Evolutionary conservation across 2,113 vertebrate species (phyloP).

Genomic region (Petrocephalus zakoni): DNA sequence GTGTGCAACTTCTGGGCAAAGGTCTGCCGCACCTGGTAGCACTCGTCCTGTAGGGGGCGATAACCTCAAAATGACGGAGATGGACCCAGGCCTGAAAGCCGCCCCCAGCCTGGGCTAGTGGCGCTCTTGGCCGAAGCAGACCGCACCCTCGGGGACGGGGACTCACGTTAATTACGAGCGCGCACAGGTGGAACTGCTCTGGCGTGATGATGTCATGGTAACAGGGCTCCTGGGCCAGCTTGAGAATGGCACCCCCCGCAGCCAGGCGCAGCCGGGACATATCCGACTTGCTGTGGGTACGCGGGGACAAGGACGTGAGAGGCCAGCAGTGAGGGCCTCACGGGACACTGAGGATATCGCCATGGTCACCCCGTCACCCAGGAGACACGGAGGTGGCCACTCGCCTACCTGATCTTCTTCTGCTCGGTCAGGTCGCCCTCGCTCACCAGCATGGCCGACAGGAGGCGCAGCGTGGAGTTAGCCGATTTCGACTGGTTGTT

Average conservation of each 20-base stretch:
- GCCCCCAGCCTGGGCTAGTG: not conserved
- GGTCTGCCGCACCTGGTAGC: constrained; percentile 97
- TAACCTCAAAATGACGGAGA: not conserved
- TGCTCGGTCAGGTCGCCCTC: constrained; percentile 98
- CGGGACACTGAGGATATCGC: not conserved
- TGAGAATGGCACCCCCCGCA: constrained; percentile 96
- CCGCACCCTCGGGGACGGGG: not conserved
- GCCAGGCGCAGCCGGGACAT: constrained; percentile 97
- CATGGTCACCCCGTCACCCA: not conserved
- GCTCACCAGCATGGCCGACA: constrained; percentile 95
- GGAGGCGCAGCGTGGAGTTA: constrained; percentile 90
- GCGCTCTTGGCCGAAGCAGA: not conserved
- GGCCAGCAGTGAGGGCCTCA: not conserved
- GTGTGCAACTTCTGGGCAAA: constrained; percentile 97
- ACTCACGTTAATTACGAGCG: constrained; percentile 96
- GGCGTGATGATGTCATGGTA: constrained; percentile 99
- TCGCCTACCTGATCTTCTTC: constrained; percentile 86
- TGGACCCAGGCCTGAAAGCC: not conserved
- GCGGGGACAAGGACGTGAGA: constrained; percentile 18
- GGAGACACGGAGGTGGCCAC: not conserved
- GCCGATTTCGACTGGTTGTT: constrained; percentile 98
- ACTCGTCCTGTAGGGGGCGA: constrained; percentile 77
- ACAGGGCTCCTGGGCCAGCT: constrained; percentile 96
- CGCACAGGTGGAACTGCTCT: constrained; percentile 97
- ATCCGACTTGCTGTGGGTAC: constrained; percentile 85